These are phyloP conservation scores for Ylistrum balloti DNA, from an alignment of 1,140 invertebrate species.

Conservation along the genomic window DNA sequence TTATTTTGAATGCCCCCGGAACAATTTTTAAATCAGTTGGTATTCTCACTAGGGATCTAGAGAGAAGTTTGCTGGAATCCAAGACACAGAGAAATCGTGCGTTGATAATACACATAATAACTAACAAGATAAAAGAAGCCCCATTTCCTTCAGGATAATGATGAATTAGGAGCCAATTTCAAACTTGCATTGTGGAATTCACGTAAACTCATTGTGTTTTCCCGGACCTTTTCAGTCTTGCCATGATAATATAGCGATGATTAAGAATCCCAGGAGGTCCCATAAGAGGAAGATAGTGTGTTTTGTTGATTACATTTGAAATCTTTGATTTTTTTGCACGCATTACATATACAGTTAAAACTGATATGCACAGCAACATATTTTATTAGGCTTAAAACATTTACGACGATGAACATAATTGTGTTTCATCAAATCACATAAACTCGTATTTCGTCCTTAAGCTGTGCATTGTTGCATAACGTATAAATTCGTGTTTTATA, in stretches of 20 bases:
- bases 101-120: not conserved
- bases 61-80: not conserved
- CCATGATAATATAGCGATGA: not conserved
- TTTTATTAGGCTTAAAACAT: not conserved
- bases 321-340: not conserved
- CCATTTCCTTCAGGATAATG: not conserved
- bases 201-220: not conserved
- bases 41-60: not conserved
- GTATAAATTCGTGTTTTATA: too few relatives aligned
- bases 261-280: not conserved
- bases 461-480: too few relatives aligned
- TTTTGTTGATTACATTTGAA: not conserved
- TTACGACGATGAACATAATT: not conserved
- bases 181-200: not conserved
- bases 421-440: not conserved
- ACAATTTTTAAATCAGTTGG: not conserved
- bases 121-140: not conserved
- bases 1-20: not conserved
- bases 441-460: too few relatives aligned
- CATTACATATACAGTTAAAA: not conserved
- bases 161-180: not conserved
- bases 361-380: not conserved
- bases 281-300: not conserved
- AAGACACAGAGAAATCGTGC: not conserved
- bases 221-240: not conserved